Percentiles rank a stretch among this genome's conserved stretches.
Evolutionary conservation across 2,113 vertebrate genomes (phyloP).

Genomic region (Pyxicephalus adspersus): DNA sequence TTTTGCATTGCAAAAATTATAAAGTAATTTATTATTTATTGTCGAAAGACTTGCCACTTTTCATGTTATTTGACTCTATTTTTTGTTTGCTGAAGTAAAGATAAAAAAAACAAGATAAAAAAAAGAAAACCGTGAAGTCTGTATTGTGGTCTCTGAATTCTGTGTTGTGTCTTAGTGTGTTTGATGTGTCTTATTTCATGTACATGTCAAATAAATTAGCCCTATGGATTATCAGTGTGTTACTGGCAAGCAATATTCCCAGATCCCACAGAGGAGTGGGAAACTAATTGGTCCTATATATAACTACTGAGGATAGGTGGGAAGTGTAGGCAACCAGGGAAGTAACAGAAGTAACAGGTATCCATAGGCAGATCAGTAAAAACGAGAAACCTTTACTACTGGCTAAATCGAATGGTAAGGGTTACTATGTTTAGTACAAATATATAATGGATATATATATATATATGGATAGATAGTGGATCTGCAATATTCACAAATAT

Average conservation of each 20-base stretch:
- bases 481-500: too few relatives aligned
- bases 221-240: slow-evolving; percentile 70
- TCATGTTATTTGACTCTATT: slow-evolving; percentile 85
- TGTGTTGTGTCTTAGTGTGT: slow-evolving; percentile 78
- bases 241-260: too few relatives aligned
- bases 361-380: too few relatives aligned
- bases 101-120: slow-evolving; percentile 71
- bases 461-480: too few relatives aligned
- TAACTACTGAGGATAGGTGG: too few relatives aligned
- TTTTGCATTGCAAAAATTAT: slow-evolving; percentile 91
- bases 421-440: neutral
- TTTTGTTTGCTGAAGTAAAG: slow-evolving; percentile 93
- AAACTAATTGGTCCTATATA: too few relatives aligned
- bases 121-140: slow-evolving; percentile 62
- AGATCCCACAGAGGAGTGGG: too few relatives aligned
- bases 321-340: too few relatives aligned
- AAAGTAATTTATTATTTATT: slow-evolving; percentile 99
- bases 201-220: slow-evolving; percentile 81
- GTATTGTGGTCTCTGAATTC: slow-evolving; percentile 84
- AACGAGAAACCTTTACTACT: neutral
- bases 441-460: neutral
- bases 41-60: slow-evolving; percentile 95
- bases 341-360: too few relatives aligned
- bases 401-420: neutral
- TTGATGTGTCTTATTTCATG: slow-evolving; percentile 78